These are phyloP conservation scores for Chloroceryle amazona DNA, from an alignment of 2,797 vertebrate species.

Conservation along the genomic window DNA sequence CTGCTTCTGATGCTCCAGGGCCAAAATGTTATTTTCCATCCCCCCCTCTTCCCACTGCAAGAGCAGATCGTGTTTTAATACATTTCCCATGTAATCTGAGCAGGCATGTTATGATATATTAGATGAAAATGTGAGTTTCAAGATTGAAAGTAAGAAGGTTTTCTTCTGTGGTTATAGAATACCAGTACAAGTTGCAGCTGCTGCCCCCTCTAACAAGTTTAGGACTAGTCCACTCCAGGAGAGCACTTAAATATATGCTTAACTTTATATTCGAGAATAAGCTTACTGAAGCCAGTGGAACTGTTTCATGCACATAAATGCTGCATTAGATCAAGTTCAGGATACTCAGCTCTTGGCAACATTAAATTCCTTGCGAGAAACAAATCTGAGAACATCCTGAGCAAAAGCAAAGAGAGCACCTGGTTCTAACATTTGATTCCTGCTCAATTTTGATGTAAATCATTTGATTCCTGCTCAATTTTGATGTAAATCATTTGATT, in stretches of 20 bases:
- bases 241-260: neutral
- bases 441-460: no score
- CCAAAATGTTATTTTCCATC: rapidly evolving
- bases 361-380: neutral
- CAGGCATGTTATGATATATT: neutral
- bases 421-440: neutral
- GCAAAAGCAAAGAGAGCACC: no score
- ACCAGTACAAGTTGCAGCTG: rapidly evolving
- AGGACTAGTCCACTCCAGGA: neutral
- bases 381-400: neutral
- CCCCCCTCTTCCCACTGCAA: neutral
- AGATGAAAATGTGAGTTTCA: neutral
- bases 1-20: neutral
- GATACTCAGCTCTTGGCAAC: neutral
- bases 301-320: neutral
- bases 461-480: neutral
- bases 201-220: neutral
- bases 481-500: no score
- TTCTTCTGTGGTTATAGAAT: neutral
- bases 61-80: neutral
- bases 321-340: neutral
- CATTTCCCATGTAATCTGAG: neutral
- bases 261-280: neutral
- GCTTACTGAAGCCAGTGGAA: neutral
- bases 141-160: neutral